These are phyloP conservation scores for Bombus waltoni DNA, from an alignment of 1,140 invertebrate species.

Conservation along the genomic window DNA sequence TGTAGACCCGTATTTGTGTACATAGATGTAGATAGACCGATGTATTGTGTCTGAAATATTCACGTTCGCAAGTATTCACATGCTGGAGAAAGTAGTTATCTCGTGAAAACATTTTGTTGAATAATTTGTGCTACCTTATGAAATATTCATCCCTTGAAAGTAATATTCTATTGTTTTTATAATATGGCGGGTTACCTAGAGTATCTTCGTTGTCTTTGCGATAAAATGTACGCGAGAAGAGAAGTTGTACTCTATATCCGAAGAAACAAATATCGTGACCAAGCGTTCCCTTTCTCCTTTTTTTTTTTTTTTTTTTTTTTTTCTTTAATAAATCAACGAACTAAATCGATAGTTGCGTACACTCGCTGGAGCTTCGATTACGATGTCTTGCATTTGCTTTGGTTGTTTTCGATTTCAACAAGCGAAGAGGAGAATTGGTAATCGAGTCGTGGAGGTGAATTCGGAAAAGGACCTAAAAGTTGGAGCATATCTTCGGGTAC, in stretches of 20 bases:
- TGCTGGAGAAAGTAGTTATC: not conserved
- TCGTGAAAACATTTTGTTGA: not conserved
- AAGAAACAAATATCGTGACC: not conserved
- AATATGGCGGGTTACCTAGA: not conserved
- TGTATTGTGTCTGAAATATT: not conserved
- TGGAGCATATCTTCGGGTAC: constrained; percentile 14
- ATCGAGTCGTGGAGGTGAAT: not conserved
- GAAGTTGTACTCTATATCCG: not conserved
- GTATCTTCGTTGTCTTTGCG: not conserved
- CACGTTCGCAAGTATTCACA: not conserved
- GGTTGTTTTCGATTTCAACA: not conserved
- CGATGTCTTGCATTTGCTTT: not conserved
- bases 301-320: no score
- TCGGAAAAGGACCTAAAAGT: constrained; percentile 30
- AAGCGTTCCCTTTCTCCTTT: no score
- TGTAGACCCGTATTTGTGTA: no score
- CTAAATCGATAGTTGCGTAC: no score
- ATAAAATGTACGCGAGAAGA: no score
- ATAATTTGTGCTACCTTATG: not conserved
- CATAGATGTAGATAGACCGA: no score
- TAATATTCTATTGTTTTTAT: not conserved
- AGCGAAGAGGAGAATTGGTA: not conserved
- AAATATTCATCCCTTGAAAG: not conserved
- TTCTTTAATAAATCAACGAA: no score
- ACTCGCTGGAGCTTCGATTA: no score